These are phyloP conservation scores for Osedax fenrisi DNA, from an alignment of 2,888 invertebrate species.

Conservation along the genomic window DNA sequence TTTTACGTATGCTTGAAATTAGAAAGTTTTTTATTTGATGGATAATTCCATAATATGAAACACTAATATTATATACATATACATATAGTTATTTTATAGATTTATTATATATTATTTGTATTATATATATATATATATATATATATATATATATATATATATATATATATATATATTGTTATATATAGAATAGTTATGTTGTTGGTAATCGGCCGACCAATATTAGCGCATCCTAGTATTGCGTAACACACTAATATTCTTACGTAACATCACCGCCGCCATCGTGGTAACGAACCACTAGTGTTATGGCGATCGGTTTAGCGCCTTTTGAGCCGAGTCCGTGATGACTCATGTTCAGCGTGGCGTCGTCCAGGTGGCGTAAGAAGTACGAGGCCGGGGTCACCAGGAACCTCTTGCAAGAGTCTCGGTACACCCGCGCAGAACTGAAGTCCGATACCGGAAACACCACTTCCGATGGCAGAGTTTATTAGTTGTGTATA, in stretches of 20 bases:
- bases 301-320: constrained; percentile 45
- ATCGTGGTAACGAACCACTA: constrained; percentile 41
- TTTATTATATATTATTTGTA: too few relatives aligned
- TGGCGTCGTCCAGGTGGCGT: constrained; percentile 45
- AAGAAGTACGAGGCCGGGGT: constrained; percentile 49
- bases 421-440: constrained; percentile 44
- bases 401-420: constrained; percentile 44
- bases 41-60: too few relatives aligned
- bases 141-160: neutral
- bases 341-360: constrained; percentile 47
- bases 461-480: constrained; percentile 38
- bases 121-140: neutral
- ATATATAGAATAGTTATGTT: neutral
- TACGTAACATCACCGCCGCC: neutral
- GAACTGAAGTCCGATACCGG: constrained; percentile 45
- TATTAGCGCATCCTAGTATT: too few relatives aligned
- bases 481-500: neutral
- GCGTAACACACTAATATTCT: too few relatives aligned
- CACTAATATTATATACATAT: too few relatives aligned
- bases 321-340: constrained; percentile 45
- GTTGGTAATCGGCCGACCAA: too few relatives aligned
- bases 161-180: neutral
- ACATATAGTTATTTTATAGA: too few relatives aligned
- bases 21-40: too few relatives aligned
- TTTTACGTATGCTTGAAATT: too few relatives aligned